Conservation (phyloP, 2,888 invertebrate species). For the Patella pellucida region DNA sequence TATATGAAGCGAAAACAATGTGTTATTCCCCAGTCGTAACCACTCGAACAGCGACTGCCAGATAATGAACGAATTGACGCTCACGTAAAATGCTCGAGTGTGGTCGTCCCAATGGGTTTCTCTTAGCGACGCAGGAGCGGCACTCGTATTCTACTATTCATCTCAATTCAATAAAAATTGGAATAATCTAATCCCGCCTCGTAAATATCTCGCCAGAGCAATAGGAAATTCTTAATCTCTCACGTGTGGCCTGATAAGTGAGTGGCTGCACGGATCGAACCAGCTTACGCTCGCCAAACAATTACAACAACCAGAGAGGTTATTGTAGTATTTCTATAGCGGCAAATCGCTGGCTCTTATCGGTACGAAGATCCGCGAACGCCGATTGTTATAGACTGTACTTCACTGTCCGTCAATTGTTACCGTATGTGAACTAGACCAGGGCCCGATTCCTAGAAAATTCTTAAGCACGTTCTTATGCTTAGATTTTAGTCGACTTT, state of each 20-base stretch:
- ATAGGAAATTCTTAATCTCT: neutral
- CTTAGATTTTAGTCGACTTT: too few relatives aligned
- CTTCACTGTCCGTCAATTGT: neutral
- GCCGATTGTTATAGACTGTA: too few relatives aligned
- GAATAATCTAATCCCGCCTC: constrained; percentile 4
- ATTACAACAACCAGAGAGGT: neutral
- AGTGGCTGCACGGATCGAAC: constrained; percentile 7
- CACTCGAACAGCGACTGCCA: neutral
- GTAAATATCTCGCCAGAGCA: too few relatives aligned
- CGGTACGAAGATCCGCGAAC: too few relatives aligned
- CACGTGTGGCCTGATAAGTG: constrained; percentile 7
- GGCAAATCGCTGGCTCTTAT: too few relatives aligned
- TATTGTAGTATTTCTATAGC: neutral
- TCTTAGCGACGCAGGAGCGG: neutral
- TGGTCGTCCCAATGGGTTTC: neutral
- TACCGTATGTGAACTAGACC: constrained; percentile 2
- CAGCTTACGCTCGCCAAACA: neutral
- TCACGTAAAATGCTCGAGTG: neutral
- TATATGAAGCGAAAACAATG: too few relatives aligned
- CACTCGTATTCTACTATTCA: neutral
- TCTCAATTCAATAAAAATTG: constrained; percentile 1
- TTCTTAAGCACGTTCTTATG: too few relatives aligned
- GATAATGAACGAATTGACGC: constrained; percentile 6
- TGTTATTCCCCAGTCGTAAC: too few relatives aligned
- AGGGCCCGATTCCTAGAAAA: too few relatives aligned